Conservation (phyloP, 2,113 vertebrate species). For the Cavia aperea region DNA sequence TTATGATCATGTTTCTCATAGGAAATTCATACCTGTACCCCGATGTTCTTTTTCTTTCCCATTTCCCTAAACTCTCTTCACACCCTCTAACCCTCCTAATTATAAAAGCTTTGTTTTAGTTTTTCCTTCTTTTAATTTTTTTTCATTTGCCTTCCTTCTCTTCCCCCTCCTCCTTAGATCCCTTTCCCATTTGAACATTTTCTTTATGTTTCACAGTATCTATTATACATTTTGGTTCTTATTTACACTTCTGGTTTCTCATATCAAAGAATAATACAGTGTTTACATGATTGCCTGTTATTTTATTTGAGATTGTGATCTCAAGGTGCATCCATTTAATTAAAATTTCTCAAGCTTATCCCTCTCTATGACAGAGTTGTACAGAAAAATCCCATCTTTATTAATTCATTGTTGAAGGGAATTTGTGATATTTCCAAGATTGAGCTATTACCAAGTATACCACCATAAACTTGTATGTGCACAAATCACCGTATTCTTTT, state of each 20-base stretch:
- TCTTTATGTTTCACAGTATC: background rate
- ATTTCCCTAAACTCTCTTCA: background rate
- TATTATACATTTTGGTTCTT: background rate
- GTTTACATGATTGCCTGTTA: background rate
- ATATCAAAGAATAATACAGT: background rate
- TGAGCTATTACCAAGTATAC: background rate
- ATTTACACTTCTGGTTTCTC: background rate
- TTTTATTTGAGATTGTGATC: background rate
- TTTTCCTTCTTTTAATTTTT: background rate
- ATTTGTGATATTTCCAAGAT: background rate
- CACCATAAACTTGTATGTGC: background rate
- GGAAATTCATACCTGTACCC: background rate
- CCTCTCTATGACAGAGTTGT: background rate
- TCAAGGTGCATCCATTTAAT: background rate
- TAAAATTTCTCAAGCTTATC: background rate
- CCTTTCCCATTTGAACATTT: background rate
- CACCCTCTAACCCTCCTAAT: background rate
- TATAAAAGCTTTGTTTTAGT: background rate
- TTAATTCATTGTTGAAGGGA: background rate
- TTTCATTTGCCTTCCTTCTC: background rate
- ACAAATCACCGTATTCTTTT: background rate
- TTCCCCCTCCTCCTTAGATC: background rate
- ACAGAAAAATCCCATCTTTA: background rate
- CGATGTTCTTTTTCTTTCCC: background rate
- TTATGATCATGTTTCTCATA: background rate